Conservation (phyloP, 2,113 vertebrate species). For the Lagopus leucura region DNA sequence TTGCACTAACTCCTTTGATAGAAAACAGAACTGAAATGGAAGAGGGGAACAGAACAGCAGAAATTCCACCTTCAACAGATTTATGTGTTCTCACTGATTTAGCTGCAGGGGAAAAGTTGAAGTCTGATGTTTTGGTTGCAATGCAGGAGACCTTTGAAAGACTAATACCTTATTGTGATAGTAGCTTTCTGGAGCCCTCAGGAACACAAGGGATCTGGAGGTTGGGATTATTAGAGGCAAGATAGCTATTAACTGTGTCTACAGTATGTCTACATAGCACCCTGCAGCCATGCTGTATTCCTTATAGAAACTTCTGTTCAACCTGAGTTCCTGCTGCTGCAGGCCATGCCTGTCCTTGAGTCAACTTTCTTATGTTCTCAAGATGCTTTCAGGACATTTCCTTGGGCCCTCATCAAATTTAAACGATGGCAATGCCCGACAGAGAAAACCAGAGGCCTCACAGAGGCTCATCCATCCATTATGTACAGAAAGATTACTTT, state of each 20-base stretch:
- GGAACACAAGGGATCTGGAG: background rate
- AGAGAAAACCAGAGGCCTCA: background rate
- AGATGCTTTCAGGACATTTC: background rate
- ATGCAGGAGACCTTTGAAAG: background rate
- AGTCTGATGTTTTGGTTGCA: background rate
- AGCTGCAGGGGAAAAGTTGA: background rate
- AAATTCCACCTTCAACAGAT: background rate
- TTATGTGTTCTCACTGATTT: background rate
- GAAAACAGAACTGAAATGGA: background rate
- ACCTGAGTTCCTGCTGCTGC: background rate
- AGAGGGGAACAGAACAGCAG: background rate
- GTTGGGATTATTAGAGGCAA: background rate
- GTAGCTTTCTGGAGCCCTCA: background rate
- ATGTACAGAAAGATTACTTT: background rate
- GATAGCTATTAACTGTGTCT: background rate
- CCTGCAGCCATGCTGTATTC: background rate
- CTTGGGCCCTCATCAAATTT: background rate
- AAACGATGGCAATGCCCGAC: background rate
- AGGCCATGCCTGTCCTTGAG: conserved; percentile 11
- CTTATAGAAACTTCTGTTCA: conserved; percentile 4
- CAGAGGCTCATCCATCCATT: background rate
- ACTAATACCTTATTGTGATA: background rate
- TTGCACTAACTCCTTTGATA: background rate
- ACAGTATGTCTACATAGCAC: background rate
- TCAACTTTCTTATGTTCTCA: background rate